Percentiles rank a stretch among this genome's conserved stretches.
phyloP scores from a whole-genome alignment of 2,113 vertebrate species.

The Brachirus orientalis region DNA sequence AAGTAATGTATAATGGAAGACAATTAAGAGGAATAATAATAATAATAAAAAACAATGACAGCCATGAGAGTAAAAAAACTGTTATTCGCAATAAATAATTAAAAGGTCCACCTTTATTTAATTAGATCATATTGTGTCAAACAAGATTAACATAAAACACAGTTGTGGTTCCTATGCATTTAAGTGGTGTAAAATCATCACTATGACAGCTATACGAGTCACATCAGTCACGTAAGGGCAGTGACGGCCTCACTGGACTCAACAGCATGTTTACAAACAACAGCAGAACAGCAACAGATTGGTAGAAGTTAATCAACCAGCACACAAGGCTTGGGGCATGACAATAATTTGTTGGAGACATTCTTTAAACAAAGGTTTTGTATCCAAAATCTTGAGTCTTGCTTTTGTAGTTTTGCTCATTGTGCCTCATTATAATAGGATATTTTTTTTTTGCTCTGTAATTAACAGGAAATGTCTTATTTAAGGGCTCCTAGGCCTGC shows the following conservation, averaged over 20 bases:
- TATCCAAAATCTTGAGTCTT: too few relatives aligned
- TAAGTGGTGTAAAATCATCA: too few relatives aligned
- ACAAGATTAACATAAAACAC: too few relatives aligned
- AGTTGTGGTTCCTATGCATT: too few relatives aligned
- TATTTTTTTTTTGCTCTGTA: too few relatives aligned
- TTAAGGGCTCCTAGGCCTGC: too few relatives aligned
- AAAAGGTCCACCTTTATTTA: too few relatives aligned
- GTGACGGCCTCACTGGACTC: not conserved
- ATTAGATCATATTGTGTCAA: too few relatives aligned
- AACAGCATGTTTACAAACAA: not conserved
- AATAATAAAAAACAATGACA: not conserved
- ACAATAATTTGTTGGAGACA: not conserved
- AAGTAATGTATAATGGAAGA: not conserved
- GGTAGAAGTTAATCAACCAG: not conserved
- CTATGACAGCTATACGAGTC: conserved; percentile 7
- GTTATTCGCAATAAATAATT: not conserved
- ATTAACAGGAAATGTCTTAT: too few relatives aligned
- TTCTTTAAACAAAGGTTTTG: not conserved
- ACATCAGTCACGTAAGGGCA: not conserved
- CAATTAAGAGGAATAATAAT: not conserved
- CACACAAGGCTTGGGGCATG: not conserved
- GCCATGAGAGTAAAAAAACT: not conserved
- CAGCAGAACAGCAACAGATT: not conserved
- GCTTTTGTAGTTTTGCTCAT: too few relatives aligned
- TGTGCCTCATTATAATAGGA: too few relatives aligned